Evolutionary conservation across 2,888 invertebrate species (phyloP).

Genomic region (Deladenus siricidicola): DNA sequence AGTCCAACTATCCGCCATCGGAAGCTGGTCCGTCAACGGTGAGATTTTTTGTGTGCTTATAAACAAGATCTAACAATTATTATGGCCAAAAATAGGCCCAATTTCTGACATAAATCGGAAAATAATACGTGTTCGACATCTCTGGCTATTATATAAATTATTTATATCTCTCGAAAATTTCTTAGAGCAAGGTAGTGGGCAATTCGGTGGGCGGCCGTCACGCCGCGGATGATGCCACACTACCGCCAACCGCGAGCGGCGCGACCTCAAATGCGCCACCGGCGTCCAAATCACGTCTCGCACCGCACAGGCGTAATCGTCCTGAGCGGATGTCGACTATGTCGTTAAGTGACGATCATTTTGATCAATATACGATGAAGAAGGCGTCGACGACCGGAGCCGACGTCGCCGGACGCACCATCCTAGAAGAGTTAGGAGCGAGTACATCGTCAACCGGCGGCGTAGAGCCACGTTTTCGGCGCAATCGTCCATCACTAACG

Average conservation of each 20-base stretch:
- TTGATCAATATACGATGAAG: conserved; percentile 72
- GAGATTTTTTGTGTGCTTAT: no score
- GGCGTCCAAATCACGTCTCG: conserved; percentile 4
- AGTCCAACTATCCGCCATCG: not conserved
- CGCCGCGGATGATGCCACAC: conserved; percentile 3
- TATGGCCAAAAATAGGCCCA: not conserved
- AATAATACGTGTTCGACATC: not conserved
- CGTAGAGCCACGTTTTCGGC: conserved; percentile 29
- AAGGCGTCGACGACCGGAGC: conserved; percentile 18
- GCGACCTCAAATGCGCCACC: conserved; percentile 7
- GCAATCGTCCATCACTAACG: conserved; percentile 50
- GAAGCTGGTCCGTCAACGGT: not conserved
- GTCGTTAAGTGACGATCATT: conserved; percentile 65
- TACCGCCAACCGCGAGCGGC: conserved; percentile 4
- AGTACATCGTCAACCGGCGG: not conserved
- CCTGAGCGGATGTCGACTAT: conserved; percentile 24
- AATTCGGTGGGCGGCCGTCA: conserved; percentile 14
- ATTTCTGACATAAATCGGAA: not conserved
- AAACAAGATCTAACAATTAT: no score
- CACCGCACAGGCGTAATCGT: not conserved
- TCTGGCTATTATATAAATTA: not conserved
- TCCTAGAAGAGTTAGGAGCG: not conserved
- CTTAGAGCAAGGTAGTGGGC: conserved; percentile 2
- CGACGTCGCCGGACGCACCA: conserved; percentile 13
- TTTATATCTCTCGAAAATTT: no score